phyloP scores from a whole-genome alignment of 2,113 vertebrate genomes.

The Siniperca chuatsi region DNA sequence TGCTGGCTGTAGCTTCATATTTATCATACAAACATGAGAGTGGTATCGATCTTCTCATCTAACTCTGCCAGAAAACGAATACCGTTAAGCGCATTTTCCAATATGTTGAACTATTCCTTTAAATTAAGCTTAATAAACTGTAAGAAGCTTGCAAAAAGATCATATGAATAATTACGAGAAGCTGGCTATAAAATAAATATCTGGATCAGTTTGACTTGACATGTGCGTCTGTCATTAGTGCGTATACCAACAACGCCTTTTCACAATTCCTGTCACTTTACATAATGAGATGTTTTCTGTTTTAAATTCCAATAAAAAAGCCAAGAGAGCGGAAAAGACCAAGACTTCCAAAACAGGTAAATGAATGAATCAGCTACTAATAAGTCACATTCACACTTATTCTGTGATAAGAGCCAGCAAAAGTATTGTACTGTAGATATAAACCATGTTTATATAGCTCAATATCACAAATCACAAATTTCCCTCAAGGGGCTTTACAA shows the following conservation, averaged over 20 bases:
- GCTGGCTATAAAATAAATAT: too few relatives aligned
- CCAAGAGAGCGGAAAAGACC: constrained; percentile 53
- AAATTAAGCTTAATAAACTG: neutral
- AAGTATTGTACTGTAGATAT: neutral
- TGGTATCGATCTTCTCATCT: neutral
- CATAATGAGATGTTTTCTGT: neutral
- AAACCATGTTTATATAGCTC: neutral
- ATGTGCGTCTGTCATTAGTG: neutral
- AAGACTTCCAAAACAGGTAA: constrained; percentile 62
- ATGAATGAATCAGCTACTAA: neutral
- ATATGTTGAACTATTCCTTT: neutral
- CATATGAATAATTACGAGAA: neutral
- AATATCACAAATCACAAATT: too few relatives aligned
- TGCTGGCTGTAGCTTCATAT: neutral
- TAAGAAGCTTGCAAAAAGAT: neutral
- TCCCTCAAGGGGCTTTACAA: neutral
- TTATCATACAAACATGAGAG: neutral
- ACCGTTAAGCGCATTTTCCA: neutral
- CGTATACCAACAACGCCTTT: neutral
- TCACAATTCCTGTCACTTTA: neutral
- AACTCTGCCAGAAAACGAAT: neutral
- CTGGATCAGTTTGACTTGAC: neutral
- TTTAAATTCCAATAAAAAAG: constrained; percentile 32
- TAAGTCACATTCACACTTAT: neutral
- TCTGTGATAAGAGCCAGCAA: neutral